phyloP scores from a whole-genome alignment of 2,113 vertebrate genomes.

The Ailurus styani region DNA sequence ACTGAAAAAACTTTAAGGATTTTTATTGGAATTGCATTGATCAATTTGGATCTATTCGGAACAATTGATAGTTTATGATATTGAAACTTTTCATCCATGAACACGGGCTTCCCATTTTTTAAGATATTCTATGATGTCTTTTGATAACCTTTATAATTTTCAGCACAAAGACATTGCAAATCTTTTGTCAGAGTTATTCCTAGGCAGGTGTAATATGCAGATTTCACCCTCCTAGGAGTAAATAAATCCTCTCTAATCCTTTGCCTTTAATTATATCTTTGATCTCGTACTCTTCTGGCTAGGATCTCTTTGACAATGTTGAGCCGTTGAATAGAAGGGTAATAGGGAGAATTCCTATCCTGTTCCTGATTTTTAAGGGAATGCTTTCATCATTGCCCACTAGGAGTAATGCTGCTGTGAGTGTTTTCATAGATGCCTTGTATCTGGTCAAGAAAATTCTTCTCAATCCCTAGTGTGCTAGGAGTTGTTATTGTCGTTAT shows the following conservation, averaged over 20 bases:
- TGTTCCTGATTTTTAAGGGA: neutral
- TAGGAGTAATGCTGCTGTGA: neutral
- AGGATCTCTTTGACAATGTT: neutral
- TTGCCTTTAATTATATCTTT: neutral
- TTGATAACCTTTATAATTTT: neutral
- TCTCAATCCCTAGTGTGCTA: neutral
- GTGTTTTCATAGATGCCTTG: neutral
- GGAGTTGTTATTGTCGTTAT: neutral
- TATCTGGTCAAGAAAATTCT: neutral
- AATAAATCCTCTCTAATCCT: neutral
- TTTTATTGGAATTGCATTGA: neutral
- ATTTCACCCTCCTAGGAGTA: neutral
- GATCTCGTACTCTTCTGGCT: neutral
- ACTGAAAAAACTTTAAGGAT: neutral
- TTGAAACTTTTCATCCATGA: neutral
- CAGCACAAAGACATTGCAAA: neutral
- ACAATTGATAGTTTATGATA: neutral
- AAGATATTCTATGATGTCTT: neutral
- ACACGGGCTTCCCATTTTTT: neutral
- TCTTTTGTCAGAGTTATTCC: neutral
- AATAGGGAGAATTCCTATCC: neutral
- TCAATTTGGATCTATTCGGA: neutral
- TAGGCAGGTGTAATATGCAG: neutral
- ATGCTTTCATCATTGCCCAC: neutral
- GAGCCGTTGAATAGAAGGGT: neutral